These are phyloP conservation scores for Progne subis DNA, from an alignment of 2,113 vertebrate species.

Conservation along the genomic window DNA sequence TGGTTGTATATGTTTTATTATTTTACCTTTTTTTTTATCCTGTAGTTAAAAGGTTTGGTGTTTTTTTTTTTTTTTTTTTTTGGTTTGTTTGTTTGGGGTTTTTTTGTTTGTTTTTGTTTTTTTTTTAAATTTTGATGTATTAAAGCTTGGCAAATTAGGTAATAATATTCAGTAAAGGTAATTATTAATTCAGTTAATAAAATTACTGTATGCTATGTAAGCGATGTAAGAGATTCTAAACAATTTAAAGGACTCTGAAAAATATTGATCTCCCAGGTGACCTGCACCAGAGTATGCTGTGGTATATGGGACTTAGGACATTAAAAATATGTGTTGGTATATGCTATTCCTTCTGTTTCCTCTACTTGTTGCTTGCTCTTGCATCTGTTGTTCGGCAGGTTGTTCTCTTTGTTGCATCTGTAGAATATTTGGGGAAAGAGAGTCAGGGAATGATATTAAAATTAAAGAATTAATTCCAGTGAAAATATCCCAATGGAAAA, in stretches of 20 bases:
- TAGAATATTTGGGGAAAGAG: background rate
- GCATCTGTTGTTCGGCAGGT: background rate
- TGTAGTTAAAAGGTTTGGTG: background rate
- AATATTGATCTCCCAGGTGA: background rate
- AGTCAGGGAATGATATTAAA: background rate
- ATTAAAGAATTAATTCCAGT: background rate
- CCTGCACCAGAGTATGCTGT: background rate
- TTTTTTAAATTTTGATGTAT: background rate
- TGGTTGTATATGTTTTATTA: background rate
- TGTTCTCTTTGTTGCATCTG: background rate
- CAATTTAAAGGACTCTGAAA: background rate
- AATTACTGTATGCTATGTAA: background rate
- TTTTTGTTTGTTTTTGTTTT: too few relatives aligned
- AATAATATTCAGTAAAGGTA: background rate
- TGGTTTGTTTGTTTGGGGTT: too few relatives aligned
- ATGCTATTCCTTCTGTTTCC: background rate
- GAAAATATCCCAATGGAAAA: background rate
- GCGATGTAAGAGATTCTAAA: background rate
- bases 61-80: too few relatives aligned
- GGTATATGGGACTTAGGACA: background rate
- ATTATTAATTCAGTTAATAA: background rate
- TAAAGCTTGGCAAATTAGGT: background rate
- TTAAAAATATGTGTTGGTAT: rapidly evolving
- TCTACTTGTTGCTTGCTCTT: background rate
- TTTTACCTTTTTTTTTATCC: background rate